Percentiles rank a stretch among this genome's conserved stretches.
Conservation (phyloP, 1,140 invertebrate species). For the Sycophila sp. region DNA sequence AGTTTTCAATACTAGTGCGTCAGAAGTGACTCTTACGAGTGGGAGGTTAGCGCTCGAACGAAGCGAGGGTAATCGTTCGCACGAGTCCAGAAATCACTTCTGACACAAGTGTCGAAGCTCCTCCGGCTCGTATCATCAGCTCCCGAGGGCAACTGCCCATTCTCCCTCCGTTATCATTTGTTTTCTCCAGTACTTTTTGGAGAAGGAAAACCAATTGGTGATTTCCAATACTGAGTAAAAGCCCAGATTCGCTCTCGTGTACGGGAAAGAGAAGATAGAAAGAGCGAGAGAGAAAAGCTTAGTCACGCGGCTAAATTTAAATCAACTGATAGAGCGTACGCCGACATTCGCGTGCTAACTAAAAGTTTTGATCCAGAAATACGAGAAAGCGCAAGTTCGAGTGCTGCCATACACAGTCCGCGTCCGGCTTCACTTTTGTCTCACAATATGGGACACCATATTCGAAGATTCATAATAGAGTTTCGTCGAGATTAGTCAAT, state of each 20-base stretch:
- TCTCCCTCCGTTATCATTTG: too few species aligned
- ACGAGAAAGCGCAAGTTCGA: not conserved
- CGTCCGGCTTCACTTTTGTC: too few species aligned
- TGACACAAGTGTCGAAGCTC: not conserved
- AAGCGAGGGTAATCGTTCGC: not conserved
- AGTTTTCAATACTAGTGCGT: too few species aligned
- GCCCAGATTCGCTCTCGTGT: not conserved
- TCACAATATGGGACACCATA: too few species aligned
- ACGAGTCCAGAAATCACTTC: not conserved
- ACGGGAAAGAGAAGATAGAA: conserved; percentile 2
- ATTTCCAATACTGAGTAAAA: conserved; percentile 37
- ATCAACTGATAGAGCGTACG: conserved; percentile 33
- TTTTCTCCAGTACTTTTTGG: too few species aligned
- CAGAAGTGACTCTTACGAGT: too few species aligned
- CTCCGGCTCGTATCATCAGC: not conserved
- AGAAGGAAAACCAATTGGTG: too few species aligned
- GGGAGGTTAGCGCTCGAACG: too few species aligned
- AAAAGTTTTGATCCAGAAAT: not conserved
- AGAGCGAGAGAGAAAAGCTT: conserved; percentile 40
- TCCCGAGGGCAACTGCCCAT: not conserved
- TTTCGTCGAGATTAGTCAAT: too few species aligned
- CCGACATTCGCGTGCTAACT: conserved; percentile 11
- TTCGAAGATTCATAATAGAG: too few species aligned
- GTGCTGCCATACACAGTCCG: too few species aligned
- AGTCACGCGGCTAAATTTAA: conserved; percentile 51